A percentile compares a stretch with the other conserved stretches of the same genome.
These are phyloP conservation scores for Falco novaeseelandiae DNA, from an alignment of 2,797 vertebrate species.

Conservation along the genomic window DNA sequence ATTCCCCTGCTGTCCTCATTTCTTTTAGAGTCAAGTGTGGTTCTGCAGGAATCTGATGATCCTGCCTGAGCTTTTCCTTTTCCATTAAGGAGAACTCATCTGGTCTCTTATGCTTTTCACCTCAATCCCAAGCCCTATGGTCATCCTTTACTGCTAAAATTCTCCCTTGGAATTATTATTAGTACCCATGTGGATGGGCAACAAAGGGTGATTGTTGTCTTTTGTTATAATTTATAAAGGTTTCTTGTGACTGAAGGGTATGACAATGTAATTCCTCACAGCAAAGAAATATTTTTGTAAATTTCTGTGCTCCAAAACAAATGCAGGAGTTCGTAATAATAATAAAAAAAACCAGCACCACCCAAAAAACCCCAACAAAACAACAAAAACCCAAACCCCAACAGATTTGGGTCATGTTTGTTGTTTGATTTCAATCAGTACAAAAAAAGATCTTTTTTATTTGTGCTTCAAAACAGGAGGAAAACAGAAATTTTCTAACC, in stretches of 20 bases:
- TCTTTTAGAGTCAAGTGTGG: background rate
- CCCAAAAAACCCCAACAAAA: background rate
- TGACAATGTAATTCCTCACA: background rate
- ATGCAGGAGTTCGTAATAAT: background rate
- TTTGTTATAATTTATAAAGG: background rate
- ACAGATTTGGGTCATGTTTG: background rate
- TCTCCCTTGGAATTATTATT: background rate
- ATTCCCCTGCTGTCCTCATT: background rate
- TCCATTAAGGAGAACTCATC: background rate
- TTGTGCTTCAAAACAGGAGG: background rate
- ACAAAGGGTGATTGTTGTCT: background rate
- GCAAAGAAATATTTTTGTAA: background rate
- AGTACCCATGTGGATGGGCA: background rate
- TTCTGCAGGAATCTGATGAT: background rate
- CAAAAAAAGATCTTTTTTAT: background rate
- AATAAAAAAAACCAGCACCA: too few relatives aligned
- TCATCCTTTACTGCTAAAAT: background rate
- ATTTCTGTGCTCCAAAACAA: background rate
- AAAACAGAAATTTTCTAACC: background rate
- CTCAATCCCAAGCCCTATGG: background rate
- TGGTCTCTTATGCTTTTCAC: background rate
- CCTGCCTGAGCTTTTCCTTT: background rate
- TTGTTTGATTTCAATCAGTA: background rate
- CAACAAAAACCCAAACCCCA: too few relatives aligned
- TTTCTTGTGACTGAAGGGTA: background rate